Percentiles rank a stretch among this genome's conserved stretches.
phyloP scores from a whole-genome alignment of 1,140 invertebrate species.

The Oedothorax gibbosus region DNA sequence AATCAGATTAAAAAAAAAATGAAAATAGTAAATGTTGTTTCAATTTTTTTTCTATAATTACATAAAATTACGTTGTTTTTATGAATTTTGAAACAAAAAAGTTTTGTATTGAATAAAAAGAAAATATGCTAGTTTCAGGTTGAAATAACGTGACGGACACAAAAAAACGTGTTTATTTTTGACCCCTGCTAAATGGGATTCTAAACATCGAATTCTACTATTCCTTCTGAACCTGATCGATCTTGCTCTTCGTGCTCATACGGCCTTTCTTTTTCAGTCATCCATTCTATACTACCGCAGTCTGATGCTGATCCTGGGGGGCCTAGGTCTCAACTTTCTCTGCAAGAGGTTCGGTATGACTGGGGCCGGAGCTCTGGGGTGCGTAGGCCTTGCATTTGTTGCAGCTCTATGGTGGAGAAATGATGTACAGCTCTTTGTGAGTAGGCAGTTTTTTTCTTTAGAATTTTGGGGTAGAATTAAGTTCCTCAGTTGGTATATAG shows the following conservation, averaged over 20 bases:
- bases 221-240: neutral
- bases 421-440: neutral
- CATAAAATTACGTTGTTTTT: too few relatives aligned
- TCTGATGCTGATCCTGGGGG: slow-evolving; percentile 78
- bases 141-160: too few relatives aligned
- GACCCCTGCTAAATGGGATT: too few relatives aligned
- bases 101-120: too few relatives aligned
- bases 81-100: too few relatives aligned
- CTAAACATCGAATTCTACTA: too few relatives aligned
- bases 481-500: neutral
- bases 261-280: neutral
- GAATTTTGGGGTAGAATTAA: neutral
- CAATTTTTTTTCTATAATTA: too few relatives aligned
- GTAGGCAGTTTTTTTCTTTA: neutral
- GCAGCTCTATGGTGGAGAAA: slow-evolving; percentile 71
- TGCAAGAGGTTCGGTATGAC: slow-evolving; percentile 81
- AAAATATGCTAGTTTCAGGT: too few relatives aligned
- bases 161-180: too few relatives aligned
- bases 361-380: slow-evolving; percentile 85
- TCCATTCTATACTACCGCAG: neutral
- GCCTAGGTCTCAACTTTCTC: slow-evolving; percentile 85
- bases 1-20: too few relatives aligned
- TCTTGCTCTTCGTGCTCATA: neutral
- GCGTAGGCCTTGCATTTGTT: slow-evolving; percentile 86
- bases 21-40: too few relatives aligned